A percentile compares a stretch with the other conserved stretches of the same genome.
Conservation (phyloP, 2,113 vertebrate genomes). For the Ictidomys tridecemlineatus region DNA sequence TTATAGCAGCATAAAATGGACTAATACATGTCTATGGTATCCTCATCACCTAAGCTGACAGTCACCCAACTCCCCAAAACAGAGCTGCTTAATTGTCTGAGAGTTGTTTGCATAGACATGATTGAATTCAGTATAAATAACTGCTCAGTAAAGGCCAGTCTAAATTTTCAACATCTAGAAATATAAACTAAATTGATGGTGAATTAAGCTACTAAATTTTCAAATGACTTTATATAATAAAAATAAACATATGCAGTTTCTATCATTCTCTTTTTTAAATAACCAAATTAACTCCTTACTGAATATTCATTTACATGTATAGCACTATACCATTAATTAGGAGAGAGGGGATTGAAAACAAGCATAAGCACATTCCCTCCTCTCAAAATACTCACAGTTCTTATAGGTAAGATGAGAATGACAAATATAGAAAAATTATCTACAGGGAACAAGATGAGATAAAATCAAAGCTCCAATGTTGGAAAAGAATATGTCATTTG, state of each 20-base stretch:
- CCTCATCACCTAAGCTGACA: neutral
- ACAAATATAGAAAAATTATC: neutral
- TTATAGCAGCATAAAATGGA: neutral
- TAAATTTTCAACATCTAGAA: neutral
- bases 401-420: neutral
- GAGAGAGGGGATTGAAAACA: neutral
- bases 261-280: neutral
- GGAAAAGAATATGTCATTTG: constrained; percentile 24
- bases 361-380: neutral
- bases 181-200: neutral
- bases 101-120: neutral
- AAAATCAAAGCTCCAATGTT: neutral
- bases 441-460: neutral
- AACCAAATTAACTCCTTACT: neutral
- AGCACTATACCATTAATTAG: neutral
- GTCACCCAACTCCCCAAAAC: neutral
- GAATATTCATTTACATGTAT: neutral
- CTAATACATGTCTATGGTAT: neutral
- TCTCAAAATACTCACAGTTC: neutral
- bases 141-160: neutral
- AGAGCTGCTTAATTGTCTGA: neutral
- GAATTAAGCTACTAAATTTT: constrained; percentile 32
- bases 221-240: neutral
- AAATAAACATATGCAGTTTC: neutral
- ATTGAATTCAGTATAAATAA: neutral